A percentile compares a stretch with the other conserved stretches of the same genome.
Conservation (phyloP, 30 jellyfish, hydroid and myxozoan genomes). For the Catostylus mosaicus region DNA sequence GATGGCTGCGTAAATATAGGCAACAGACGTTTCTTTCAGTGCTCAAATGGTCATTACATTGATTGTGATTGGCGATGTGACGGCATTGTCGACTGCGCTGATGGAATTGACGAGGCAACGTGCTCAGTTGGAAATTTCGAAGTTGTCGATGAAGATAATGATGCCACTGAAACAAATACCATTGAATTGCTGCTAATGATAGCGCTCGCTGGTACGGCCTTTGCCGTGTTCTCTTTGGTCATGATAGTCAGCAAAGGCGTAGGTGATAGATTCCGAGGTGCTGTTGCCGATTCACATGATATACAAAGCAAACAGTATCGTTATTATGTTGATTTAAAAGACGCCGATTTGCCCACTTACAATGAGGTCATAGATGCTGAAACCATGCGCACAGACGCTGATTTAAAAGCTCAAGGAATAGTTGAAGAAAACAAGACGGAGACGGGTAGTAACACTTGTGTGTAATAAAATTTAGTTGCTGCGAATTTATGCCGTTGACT, state of each 20-base stretch:
- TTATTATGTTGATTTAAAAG: neutral
- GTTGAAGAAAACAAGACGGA: neutral
- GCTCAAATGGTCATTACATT: constrained; percentile 81
- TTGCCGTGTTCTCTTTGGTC: constrained; percentile 14
- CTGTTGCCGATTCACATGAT: neutral
- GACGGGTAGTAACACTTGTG: no score
- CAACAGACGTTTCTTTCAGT: constrained; percentile 49
- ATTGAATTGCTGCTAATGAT: neutral
- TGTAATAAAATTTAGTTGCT: no score
- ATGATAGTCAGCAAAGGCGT: neutral
- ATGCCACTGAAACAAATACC: neutral
- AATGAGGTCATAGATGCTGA: neutral
- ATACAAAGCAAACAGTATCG: neutral
- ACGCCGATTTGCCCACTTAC: neutral
- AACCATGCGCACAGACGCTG: neutral
- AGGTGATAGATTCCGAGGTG: neutral
- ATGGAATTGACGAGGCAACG: constrained; percentile 67
- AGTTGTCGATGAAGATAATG: constrained; percentile 2
- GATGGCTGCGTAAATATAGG: constrained; percentile 71
- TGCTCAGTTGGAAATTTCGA: constrained; percentile 24
- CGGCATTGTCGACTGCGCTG: constrained; percentile 84
- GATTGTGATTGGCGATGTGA: constrained; percentile 81
- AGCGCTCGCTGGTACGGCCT: constrained; percentile 18
- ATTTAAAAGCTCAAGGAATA: neutral
- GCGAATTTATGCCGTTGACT: no score